phyloP scores from a whole-genome alignment of 2,888 invertebrate species.

The Dichetophora obliterata region DNA sequence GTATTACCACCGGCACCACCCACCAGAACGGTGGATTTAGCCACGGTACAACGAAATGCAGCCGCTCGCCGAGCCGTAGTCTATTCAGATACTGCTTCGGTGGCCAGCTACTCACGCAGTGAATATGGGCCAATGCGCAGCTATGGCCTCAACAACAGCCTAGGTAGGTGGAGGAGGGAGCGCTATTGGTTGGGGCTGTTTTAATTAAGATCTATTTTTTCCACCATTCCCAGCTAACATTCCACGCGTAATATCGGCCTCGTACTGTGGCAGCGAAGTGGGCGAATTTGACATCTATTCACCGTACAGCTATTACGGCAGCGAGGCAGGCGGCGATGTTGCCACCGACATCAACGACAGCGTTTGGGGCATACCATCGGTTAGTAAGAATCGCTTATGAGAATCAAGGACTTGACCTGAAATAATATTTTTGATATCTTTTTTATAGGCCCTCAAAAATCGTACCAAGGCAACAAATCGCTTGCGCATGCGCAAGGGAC shows the following conservation, averaged over 20 bases:
- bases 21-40: conserved; percentile 57
- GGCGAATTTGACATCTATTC: conserved; percentile 87
- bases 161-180: conserved; percentile 58
- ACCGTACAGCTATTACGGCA: conserved; percentile 81
- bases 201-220: background rate
- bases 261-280: conserved; percentile 86
- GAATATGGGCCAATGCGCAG: conserved; percentile 66
- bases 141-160: conserved; percentile 65
- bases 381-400: conserved; percentile 45
- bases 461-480: conserved; percentile 73
- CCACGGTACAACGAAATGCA: conserved; percentile 40
- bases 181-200: background rate
- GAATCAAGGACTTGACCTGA: background rate
- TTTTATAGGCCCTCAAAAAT: conserved; percentile 60
- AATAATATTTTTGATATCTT: background rate
- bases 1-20: conserved; percentile 64
- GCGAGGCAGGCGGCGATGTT: conserved; percentile 72
- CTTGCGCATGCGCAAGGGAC: conserved; percentile 82
- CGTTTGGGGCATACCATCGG: conserved; percentile 68
- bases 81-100: conserved; percentile 62
- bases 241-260: conserved; percentile 77
- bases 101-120: conserved; percentile 66
- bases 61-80: conserved; percentile 53
- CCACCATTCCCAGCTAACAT: conserved; percentile 62
- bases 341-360: conserved; percentile 68